Conservation (phyloP, 2,888 invertebrate genomes). For the Rhingia campestris region DNA sequence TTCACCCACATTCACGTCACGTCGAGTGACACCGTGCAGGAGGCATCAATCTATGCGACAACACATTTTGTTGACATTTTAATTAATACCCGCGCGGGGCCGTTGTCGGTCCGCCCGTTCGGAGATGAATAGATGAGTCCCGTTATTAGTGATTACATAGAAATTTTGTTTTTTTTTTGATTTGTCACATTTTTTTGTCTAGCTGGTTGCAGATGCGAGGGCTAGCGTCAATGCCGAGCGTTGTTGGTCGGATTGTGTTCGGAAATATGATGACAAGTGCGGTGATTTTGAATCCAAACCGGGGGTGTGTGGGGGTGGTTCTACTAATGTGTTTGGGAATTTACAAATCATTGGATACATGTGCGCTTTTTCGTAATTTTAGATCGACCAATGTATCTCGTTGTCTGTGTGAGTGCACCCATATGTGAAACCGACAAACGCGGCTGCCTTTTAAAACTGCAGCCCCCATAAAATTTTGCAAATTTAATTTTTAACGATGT, state of each 20-base stretch:
- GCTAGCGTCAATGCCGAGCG: neutral
- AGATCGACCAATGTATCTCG: slow-evolving; percentile 9
- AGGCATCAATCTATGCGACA: slow-evolving; percentile 71
- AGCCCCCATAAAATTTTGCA: slow-evolving; percentile 52
- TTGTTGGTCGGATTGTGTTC: slow-evolving; percentile 31
- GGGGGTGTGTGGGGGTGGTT: neutral
- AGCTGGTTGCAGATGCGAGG: neutral
- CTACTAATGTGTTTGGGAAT: neutral
- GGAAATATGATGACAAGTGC: slow-evolving; percentile 62
- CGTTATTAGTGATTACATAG: slow-evolving; percentile 57
- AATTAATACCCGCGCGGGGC: slow-evolving; percentile 75
- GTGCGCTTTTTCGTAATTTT: slow-evolving; percentile 32
- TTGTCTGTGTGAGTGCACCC: neutral
- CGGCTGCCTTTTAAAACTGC: slow-evolving; percentile 46
- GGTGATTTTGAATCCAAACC: slow-evolving; percentile 35
- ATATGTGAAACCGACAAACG: slow-evolving; percentile 64
- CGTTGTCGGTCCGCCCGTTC: slow-evolving; percentile 8
- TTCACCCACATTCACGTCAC: slow-evolving; percentile 43
- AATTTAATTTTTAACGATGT: slow-evolving; percentile 63
- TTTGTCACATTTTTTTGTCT: slow-evolving; percentile 4
- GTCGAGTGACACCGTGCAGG: slow-evolving; percentile 37
- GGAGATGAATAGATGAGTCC: slow-evolving; percentile 45
- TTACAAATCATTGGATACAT: neutral
- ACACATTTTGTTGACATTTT: slow-evolving; percentile 78
- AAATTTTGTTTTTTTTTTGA: slow-evolving; percentile 45